Percentiles rank a stretch among this genome's conserved stretches.
phyloP scores from a whole-genome alignment of 2,797 vertebrate species.

The Halcyon chelicuti region DNA sequence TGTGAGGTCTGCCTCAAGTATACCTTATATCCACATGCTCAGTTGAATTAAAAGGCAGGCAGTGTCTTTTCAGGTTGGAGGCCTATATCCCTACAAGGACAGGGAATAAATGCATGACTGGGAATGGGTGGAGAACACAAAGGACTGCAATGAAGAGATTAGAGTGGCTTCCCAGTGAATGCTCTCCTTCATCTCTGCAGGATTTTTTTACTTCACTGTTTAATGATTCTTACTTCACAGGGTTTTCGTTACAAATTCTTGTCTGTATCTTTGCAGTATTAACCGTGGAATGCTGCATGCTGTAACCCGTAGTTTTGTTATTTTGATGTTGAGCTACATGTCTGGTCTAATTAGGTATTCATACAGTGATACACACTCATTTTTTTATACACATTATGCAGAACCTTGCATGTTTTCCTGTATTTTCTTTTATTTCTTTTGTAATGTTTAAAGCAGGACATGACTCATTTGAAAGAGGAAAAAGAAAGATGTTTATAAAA shows the following conservation, averaged over 20 bases:
- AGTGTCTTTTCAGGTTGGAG: background rate
- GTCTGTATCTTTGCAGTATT: background rate
- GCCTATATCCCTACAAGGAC: background rate
- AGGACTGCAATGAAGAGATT: background rate
- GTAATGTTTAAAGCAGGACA: background rate
- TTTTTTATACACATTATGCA: conserved; percentile 26
- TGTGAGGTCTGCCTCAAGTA: background rate
- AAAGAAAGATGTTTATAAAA: background rate
- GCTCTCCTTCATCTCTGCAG: conserved; percentile 27
- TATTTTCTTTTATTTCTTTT: conserved; percentile 28
- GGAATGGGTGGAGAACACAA: background rate
- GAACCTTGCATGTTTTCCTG: background rate
- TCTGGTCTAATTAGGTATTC: conserved; percentile 47
- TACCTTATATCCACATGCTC: background rate
- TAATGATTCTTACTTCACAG: conserved; percentile 40
- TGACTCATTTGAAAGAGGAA: background rate
- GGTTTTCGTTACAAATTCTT: background rate
- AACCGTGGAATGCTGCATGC: background rate
- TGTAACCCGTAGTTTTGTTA: background rate
- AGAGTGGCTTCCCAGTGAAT: background rate
- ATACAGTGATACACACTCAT: conserved; percentile 9
- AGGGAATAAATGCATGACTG: background rate
- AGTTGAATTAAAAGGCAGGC: background rate
- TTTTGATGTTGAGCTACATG: conserved; percentile 18
- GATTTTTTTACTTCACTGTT: conserved; percentile 4